Evolutionary conservation across 2,113 vertebrate species (phyloP).

Genomic region (Urocitellus parryii): DNA sequence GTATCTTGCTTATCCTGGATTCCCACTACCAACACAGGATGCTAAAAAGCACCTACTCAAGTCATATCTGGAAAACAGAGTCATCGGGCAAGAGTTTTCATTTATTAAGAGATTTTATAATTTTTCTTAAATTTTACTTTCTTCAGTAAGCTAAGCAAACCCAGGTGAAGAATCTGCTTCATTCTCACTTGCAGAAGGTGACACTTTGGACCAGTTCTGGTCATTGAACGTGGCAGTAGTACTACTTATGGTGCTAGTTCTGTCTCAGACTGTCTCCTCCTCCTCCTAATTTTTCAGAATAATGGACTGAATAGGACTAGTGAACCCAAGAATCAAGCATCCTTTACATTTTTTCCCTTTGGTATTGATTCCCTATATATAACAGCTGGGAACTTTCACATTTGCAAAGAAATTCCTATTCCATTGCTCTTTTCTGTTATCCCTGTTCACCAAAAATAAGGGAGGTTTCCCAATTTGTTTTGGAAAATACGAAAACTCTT

Average conservation of each 20-base stretch:
- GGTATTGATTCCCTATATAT: background rate
- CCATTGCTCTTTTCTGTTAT: background rate
- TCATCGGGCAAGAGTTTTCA: background rate
- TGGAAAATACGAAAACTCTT: background rate
- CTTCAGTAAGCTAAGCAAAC: background rate
- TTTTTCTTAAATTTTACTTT: background rate
- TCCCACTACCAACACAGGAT: background rate
- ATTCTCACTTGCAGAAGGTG: background rate
- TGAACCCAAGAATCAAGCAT: too few species aligned
- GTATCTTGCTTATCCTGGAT: background rate
- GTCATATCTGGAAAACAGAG: background rate
- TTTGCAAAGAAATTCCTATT: background rate
- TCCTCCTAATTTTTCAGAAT: background rate
- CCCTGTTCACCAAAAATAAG: background rate
- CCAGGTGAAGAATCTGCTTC: background rate
- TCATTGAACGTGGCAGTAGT: too few species aligned
- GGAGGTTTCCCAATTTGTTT: background rate
- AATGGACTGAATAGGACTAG: fast-evolving
- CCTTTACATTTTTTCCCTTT: fast-evolving
- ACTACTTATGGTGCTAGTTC: background rate
- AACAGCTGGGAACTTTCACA: background rate
- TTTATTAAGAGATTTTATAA: background rate
- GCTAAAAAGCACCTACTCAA: background rate
- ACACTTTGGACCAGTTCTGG: background rate
- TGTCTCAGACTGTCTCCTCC: background rate